These are phyloP conservation scores for Myodes glareolus DNA, from an alignment of 2,113 vertebrate species.

Conservation along the genomic window DNA sequence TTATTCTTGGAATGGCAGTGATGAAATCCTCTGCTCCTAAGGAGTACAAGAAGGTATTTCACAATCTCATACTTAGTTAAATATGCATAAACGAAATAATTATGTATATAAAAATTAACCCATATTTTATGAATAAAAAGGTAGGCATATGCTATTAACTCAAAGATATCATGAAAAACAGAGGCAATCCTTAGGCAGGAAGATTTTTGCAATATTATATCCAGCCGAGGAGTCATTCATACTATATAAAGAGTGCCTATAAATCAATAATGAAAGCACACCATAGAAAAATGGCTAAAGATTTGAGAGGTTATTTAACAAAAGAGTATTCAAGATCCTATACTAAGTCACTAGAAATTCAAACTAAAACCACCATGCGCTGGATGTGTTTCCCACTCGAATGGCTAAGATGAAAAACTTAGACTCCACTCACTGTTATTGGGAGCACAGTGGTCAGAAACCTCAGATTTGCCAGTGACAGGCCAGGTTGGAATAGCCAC, in stretches of 20 bases:
- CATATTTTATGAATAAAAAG: slow-evolving; percentile 73
- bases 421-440: neutral
- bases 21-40: slow-evolving; percentile 35
- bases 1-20: slow-evolving; percentile 38
- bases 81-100: slow-evolving; percentile 67
- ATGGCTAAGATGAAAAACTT: neutral
- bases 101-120: slow-evolving; percentile 74
- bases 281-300: slow-evolving; percentile 16
- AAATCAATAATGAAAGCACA: neutral
- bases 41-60: slow-evolving; percentile 15
- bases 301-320: neutral
- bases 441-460: neutral
- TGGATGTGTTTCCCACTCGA: neutral
- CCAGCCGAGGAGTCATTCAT: neutral
- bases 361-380: neutral
- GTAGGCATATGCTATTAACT: neutral
- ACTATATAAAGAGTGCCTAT: slow-evolving; percentile 2
- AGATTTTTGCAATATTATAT: neutral
- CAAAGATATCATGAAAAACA: neutral
- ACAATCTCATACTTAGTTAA: slow-evolving; percentile 69
- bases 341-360: neutral
- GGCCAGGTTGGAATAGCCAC: neutral
- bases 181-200: neutral
- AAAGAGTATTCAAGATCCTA: neutral
- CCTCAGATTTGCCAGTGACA: neutral